Conservation (phyloP, 2,797 vertebrate species). For the Myotis findleyi region DNA sequence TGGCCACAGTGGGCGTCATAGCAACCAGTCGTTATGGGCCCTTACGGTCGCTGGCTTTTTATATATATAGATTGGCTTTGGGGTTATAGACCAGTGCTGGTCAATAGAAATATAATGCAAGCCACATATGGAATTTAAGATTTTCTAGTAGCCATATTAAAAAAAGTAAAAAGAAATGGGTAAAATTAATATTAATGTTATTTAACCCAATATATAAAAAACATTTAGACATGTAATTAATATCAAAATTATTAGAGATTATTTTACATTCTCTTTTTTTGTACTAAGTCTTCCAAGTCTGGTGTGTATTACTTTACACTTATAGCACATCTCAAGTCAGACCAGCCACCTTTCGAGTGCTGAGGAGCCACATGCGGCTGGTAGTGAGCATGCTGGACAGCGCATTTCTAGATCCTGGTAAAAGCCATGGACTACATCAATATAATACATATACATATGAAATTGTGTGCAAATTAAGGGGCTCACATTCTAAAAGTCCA, state of each 20-base stretch:
- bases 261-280: constrained; percentile 22
- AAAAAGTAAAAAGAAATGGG: constrained; percentile 58
- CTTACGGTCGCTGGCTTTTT: too few species aligned
- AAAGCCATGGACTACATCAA: not conserved
- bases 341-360: not conserved
- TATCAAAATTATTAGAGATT: constrained; percentile 26
- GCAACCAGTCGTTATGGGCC: too few species aligned
- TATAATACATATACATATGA: not conserved
- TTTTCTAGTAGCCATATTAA: constrained; percentile 17
- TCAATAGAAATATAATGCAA: constrained; percentile 22
- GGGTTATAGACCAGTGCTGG: constrained; percentile 33
- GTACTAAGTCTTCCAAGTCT: constrained; percentile 12
- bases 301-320: constrained; percentile 9
- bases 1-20: too few species aligned
- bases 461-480: not conserved
- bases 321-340: not conserved
- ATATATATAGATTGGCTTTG: not conserved
- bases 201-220: constrained; percentile 24
- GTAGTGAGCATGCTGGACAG: not conserved
- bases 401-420: not conserved
- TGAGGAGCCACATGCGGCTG: not conserved
- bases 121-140: not conserved
- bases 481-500: not conserved
- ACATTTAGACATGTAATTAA: constrained; percentile 47
- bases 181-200: constrained; percentile 51